Percentiles rank a stretch among this genome's conserved stretches.
These are phyloP conservation scores for Macrocentrus cingulum DNA, from an alignment of 1,140 invertebrate genomes.

Conservation along the genomic window DNA sequence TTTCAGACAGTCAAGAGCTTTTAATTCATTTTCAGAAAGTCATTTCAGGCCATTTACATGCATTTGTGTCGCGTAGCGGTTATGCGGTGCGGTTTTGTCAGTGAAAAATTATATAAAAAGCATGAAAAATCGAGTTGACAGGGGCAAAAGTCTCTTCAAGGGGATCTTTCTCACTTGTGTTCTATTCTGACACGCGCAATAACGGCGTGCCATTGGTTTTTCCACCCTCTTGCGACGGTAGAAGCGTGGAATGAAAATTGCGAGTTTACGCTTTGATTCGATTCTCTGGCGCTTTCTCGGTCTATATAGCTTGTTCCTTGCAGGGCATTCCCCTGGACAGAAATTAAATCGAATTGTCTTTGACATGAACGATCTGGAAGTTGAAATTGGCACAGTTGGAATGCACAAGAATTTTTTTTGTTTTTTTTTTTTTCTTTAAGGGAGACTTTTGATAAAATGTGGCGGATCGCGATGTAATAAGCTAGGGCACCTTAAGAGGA, in stretches of 20 bases:
- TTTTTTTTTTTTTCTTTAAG: no score
- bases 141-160: conserved; percentile 32
- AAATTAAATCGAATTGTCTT: conserved; percentile 56
- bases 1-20: not conserved
- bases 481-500: no score
- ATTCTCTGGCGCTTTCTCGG: conserved; percentile 25
- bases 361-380: conserved; percentile 38
- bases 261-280: conserved; percentile 54
- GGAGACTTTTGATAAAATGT: no score
- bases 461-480: no score
- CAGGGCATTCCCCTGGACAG: conserved; percentile 17
- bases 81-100: no score
- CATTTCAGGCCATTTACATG: conserved; percentile 12
- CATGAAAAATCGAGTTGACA: conserved; percentile 27
- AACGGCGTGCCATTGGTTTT: conserved; percentile 52
- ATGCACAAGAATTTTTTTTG: no score
- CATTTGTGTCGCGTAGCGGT: not conserved
- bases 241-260: conserved; percentile 41
- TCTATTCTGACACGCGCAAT: conserved; percentile 37
- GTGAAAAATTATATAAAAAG: conserved; percentile 8
- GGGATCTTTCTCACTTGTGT: conserved; percentile 30
- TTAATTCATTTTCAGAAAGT: conserved; percentile 23
- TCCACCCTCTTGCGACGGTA: conserved; percentile 28
- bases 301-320: conserved; percentile 7
- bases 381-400: conserved; percentile 38